Percentiles rank a stretch among this genome's conserved stretches.
Evolutionary conservation across 2,888 invertebrate genomes (phyloP).

Genomic region (Linyphia triangularis): DNA sequence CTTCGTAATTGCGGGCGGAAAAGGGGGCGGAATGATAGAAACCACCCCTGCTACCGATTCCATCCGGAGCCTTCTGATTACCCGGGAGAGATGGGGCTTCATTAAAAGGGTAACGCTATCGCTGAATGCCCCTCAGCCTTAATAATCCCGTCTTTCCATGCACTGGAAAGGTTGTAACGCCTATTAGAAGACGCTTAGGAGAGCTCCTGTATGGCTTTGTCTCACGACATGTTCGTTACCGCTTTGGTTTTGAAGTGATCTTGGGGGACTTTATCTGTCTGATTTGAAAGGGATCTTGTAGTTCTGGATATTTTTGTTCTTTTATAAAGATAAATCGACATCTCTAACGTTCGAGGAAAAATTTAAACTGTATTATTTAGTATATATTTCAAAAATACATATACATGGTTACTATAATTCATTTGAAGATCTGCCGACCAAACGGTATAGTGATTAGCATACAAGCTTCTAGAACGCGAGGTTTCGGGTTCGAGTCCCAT

Average conservation of each 20-base stretch:
- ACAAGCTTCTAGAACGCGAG: no score
- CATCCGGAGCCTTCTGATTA: slow-evolving; percentile 51
- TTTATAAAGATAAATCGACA: no score
- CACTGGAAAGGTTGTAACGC: slow-evolving; percentile 32
- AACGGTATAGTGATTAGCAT: no score
- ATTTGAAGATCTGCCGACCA: no score
- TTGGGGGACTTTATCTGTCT: background rate
- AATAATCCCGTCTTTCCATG: slow-evolving; percentile 34
- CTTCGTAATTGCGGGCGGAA: slow-evolving; percentile 40
- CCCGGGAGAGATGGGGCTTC: slow-evolving; percentile 51
- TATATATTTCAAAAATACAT: no score
- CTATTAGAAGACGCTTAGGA: slow-evolving; percentile 55
- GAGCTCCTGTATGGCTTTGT: background rate
- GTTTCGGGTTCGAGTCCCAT: no score
- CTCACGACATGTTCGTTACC: background rate
- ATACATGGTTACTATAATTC: no score
- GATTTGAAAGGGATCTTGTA: background rate
- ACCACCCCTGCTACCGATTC: slow-evolving; percentile 30
- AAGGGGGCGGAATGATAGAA: background rate
- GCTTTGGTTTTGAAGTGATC: background rate
- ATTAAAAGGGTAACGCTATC: slow-evolving; percentile 60
- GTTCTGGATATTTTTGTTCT: no score
- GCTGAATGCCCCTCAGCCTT: slow-evolving; percentile 39
- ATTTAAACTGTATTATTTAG: no score
- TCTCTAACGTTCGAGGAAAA: no score